These are phyloP conservation scores for Papilio demoleus DNA, from an alignment of 2,888 invertebrate species.

Conservation along the genomic window DNA sequence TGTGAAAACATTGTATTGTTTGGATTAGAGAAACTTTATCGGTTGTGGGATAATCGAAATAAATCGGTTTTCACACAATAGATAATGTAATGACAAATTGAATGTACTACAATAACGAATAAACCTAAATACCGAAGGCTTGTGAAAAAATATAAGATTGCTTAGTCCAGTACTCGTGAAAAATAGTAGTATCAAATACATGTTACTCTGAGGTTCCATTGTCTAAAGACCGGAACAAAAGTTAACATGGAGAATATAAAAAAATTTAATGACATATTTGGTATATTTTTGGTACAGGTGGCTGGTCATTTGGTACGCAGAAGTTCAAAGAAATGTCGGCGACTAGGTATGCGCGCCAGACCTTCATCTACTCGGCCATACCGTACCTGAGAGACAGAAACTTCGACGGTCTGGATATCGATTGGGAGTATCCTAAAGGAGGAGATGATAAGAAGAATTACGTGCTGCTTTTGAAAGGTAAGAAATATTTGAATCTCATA, in stretches of 20 bases:
- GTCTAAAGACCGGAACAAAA: too few species aligned
- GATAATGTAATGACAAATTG: slow-evolving; percentile 31
- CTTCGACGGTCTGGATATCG: slow-evolving; percentile 95
- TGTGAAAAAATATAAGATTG: neutral
- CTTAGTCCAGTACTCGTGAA: too few species aligned
- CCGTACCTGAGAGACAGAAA: slow-evolving; percentile 93
- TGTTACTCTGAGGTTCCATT: too few species aligned
- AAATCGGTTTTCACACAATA: slow-evolving; percentile 42
- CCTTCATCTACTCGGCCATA: slow-evolving; percentile 96
- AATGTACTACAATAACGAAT: neutral
- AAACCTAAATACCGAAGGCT: slow-evolving; percentile 8
- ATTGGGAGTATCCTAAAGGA: slow-evolving; percentile 97
- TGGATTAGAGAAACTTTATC: slow-evolving; percentile 38
- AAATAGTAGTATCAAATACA: neutral
- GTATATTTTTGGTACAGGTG: slow-evolving; percentile 84
- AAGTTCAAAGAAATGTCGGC: slow-evolving; percentile 97
- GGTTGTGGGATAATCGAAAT: slow-evolving; percentile 40
- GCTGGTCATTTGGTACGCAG: slow-evolving; percentile 98
- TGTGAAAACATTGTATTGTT: slow-evolving; percentile 49
- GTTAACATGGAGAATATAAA: too few species aligned
- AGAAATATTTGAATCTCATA: slow-evolving; percentile 44
- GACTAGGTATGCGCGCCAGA: slow-evolving; percentile 93
- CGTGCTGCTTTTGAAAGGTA: slow-evolving; percentile 94
- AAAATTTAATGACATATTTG: too few species aligned
- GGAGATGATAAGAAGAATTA: slow-evolving; percentile 96